Conservation (phyloP, 2,113 vertebrate species). For the Lophura nycthemera region DNA sequence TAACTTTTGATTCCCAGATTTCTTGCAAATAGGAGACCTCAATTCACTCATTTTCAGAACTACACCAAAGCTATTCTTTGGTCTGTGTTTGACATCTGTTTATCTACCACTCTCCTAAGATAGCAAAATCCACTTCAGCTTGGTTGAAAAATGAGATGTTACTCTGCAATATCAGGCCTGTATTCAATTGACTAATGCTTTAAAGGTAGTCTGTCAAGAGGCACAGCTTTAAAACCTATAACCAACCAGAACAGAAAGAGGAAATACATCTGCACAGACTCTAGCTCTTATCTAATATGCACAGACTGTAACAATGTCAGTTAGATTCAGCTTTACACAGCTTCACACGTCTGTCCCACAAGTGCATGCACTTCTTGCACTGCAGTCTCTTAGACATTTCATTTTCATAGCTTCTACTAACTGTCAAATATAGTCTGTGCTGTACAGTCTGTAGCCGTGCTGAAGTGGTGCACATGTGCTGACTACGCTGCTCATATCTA, state of each 20-base stretch:
- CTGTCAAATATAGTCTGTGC: not conserved
- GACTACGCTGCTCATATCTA: too few relatives aligned
- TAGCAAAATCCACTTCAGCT: not conserved
- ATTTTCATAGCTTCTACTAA: not conserved
- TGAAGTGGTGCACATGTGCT: too few relatives aligned
- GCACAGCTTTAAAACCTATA: not conserved
- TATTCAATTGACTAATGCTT: slow-evolving; percentile 25
- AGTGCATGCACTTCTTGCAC: not conserved
- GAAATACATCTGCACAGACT: not conserved
- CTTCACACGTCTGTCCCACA: not conserved
- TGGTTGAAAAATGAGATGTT: not conserved
- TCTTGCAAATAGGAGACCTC: not conserved
- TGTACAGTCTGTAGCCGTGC: accelerated
- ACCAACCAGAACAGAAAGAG: slow-evolving; percentile 33
- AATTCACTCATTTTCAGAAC: not conserved
- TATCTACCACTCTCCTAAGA: not conserved
- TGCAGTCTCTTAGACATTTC: not conserved
- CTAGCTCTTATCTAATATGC: not conserved
- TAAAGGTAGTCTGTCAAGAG: not conserved
- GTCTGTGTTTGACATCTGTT: slow-evolving; percentile 23
- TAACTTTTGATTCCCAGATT: not conserved
- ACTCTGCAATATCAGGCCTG: not conserved
- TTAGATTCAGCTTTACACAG: not conserved
- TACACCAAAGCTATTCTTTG: not conserved
- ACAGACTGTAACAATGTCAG: not conserved